A percentile compares a stretch with the other conserved stretches of the same genome.
Conservation (phyloP, 2,888 invertebrate species). For the Cremastinae sp. region DNA sequence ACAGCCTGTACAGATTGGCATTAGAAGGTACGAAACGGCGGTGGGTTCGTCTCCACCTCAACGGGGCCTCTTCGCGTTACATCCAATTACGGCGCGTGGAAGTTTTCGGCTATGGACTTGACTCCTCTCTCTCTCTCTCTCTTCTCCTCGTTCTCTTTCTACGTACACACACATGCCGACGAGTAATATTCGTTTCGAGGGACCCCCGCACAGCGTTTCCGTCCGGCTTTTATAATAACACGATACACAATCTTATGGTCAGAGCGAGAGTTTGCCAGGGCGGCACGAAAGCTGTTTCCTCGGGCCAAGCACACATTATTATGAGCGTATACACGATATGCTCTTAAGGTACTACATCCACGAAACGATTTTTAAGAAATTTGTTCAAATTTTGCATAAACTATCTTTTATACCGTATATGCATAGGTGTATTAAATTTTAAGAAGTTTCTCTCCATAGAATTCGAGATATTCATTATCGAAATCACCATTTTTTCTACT, state of each 20-base stretch:
- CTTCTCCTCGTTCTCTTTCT: constrained; percentile 3
- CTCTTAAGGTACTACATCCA: constrained; percentile 36
- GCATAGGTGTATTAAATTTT: too few species aligned
- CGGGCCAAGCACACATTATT: constrained; percentile 49
- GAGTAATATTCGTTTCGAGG: constrained; percentile 36
- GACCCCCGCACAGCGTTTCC: constrained; percentile 61
- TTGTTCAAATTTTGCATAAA: too few species aligned
- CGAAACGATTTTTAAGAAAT: too few species aligned
- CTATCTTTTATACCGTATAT: too few species aligned
- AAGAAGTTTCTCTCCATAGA: too few species aligned
- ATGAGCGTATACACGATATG: background rate
- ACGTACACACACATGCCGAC: constrained; percentile 9
- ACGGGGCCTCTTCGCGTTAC: constrained; percentile 54
- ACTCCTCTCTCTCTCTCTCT: too few species aligned
- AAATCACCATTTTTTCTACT: too few species aligned
- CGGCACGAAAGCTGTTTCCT: constrained; percentile 51
- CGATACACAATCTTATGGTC: constrained; percentile 54
- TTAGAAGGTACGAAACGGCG: constrained; percentile 40
- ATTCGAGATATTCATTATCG: too few species aligned
- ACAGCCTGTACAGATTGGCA: constrained; percentile 8
- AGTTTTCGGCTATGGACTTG: constrained; percentile 64
- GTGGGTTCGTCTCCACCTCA: constrained; percentile 47
- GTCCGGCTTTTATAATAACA: constrained; percentile 64
- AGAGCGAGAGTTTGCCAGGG: constrained; percentile 36
- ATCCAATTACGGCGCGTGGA: constrained; percentile 65